Percentiles rank a stretch among this genome's conserved stretches.
Evolutionary conservation across 2,797 vertebrate species (phyloP).

Genomic region (Serranus cabrilla): DNA sequence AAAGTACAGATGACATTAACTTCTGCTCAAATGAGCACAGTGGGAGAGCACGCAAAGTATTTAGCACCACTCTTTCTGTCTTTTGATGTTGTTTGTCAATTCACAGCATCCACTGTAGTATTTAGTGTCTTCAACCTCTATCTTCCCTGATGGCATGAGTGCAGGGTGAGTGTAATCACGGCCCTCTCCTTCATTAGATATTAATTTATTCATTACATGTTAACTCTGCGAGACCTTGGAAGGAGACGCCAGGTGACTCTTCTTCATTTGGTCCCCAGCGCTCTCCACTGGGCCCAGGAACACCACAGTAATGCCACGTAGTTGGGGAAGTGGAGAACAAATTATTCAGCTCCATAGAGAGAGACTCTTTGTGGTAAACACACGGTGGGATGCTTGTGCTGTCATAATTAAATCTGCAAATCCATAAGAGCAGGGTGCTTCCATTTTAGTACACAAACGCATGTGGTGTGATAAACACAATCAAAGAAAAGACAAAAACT

Average conservation of each 20-base stretch:
- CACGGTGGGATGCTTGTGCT: constrained; percentile 75
- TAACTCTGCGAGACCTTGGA: constrained; percentile 85
- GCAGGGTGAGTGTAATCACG: constrained; percentile 63
- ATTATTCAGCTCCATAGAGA: constrained; percentile 84
- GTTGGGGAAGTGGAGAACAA: constrained; percentile 81
- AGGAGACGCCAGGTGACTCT: constrained; percentile 84
- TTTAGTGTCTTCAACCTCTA: constrained; percentile 69
- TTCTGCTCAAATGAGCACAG: constrained; percentile 78
- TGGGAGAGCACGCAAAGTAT: constrained; percentile 71
- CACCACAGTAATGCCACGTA: constrained; percentile 82
- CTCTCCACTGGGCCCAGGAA: constrained; percentile 80
- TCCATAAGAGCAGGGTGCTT: constrained; percentile 73
- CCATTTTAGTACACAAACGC: constrained; percentile 64
- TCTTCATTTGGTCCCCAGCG: constrained; percentile 84
- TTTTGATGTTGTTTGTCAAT: constrained; percentile 82
- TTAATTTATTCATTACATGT: constrained; percentile 91
- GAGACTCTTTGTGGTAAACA: constrained; percentile 83
- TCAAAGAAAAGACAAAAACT: not conserved
- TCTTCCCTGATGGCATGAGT: constrained; percentile 67
- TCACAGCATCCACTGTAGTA: constrained; percentile 66
- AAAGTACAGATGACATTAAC: constrained; percentile 78
- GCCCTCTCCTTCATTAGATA: constrained; percentile 84
- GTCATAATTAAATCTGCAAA: constrained; percentile 86
- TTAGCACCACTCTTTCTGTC: constrained; percentile 74
- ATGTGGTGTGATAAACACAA: constrained; percentile 52